phyloP scores from a whole-genome alignment of 2,113 vertebrate species.

The Noctilio leporinus region DNA sequence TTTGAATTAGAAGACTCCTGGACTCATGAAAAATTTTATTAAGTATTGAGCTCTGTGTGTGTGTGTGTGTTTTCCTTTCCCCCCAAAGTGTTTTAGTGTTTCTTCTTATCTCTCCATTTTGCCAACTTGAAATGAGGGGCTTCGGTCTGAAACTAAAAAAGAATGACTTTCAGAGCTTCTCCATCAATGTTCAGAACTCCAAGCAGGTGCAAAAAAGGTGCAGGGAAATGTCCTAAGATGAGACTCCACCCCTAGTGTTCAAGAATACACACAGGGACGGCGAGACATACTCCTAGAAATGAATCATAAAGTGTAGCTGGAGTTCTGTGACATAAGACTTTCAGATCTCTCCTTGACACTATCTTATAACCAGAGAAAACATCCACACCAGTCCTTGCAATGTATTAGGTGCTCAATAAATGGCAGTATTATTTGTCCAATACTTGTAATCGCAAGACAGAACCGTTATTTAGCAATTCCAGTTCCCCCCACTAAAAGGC shows the following conservation, averaged over 20 bases:
- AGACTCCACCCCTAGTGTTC: not conserved
- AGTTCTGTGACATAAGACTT: not conserved
- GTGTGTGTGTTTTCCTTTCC: fast-evolving
- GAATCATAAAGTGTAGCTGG: not conserved
- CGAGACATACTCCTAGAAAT: not conserved
- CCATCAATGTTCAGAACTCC: not conserved
- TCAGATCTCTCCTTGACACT: not conserved
- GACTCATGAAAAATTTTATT: not conserved
- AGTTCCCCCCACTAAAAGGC: not conserved
- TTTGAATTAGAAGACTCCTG: slow-evolving; percentile 28
- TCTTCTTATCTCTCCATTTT: slow-evolving; percentile 12
- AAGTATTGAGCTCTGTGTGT: not conserved
- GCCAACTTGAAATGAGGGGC: not conserved
- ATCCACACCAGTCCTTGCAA: not conserved
- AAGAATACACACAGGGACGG: not conserved
- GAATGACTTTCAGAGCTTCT: not conserved
- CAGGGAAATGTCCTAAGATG: not conserved
- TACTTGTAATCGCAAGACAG: not conserved
- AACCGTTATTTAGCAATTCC: not conserved
- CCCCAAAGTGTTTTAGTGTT: not conserved
- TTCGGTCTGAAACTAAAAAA: slow-evolving; percentile 5
- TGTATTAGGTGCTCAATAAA: not conserved
- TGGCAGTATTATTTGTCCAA: not conserved
- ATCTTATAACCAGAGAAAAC: not conserved
- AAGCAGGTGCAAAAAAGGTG: not conserved